Conservation (phyloP, 2,113 vertebrate species). For the Xyrauchen texanus region DNA sequence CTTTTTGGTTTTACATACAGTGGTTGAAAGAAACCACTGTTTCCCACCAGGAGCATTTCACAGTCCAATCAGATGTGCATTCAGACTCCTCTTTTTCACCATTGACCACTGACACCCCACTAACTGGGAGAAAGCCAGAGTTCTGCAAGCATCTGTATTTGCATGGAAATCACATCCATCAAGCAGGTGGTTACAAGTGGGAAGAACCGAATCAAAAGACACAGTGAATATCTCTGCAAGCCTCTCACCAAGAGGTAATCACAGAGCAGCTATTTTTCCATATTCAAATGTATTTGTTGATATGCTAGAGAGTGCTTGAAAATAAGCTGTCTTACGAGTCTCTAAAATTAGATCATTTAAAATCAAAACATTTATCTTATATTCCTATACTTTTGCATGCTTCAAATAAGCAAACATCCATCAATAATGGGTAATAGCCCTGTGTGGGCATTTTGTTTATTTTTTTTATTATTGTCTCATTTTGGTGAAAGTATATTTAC, state of each 20-base stretch:
- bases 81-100: constrained; percentile 54
- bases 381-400: no score
- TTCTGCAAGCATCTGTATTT: constrained; percentile 39
- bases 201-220: constrained; percentile 38
- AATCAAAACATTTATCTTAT: neutral
- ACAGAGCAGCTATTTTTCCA: constrained; percentile 20
- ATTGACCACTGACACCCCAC: constrained; percentile 55
- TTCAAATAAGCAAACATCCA: no score
- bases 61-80: constrained; percentile 60
- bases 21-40: constrained; percentile 24
- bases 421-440: no score
- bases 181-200: constrained; percentile 60
- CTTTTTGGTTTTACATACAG: constrained; percentile 7
- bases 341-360: constrained; percentile 41
- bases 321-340: constrained; percentile 45
- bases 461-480: no score
- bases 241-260: constrained; percentile 52
- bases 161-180: constrained; percentile 42
- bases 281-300: constrained; percentile 49
- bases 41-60: constrained; percentile 47
- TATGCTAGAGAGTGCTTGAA: constrained; percentile 40
- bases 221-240: constrained; percentile 35
- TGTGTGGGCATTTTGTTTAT: no score
- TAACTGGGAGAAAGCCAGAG: constrained; percentile 50
- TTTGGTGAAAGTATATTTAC: no score